Base-by-base conservation (phyloP, 2,888 invertebrate genomes). In the Campaea margaritaria region DNA sequence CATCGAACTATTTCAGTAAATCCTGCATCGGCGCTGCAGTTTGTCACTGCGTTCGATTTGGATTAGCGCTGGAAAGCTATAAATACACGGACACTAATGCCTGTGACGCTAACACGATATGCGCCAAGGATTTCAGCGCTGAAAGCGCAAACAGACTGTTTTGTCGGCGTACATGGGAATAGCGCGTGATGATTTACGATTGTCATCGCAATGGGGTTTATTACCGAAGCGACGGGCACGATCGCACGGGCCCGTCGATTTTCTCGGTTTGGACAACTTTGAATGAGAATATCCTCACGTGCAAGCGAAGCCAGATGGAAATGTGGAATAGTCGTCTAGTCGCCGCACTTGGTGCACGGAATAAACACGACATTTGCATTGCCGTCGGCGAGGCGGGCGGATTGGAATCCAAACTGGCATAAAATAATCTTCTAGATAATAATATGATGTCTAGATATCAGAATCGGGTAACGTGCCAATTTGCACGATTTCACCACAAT, bases 71-170 rank as follows among this genome's bases (percentile, higher is more conserved):
- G 73, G 67, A 72, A 70, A 70, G 72, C 82, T 80, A 86, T 86
- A 86, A 86, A 86, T 86, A 85, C 75, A 63, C 65, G 61, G 62
- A 65, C 68, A 64, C 73, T 83, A 83, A 85, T 82, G 79, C 80
- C 64, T 65, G 69, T 76, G 84, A 81, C 81, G 76, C 68, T 69
- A 65, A 68, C 73, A 66, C 73, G 67, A 63, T 58, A 64, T 64
- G 58, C 54, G 61, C 57, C 62, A 57, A 64, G 69, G 9, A 65
- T 51, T 62, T 56, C 58, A 63, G 55, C 61, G 46, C 53, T 66
- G 64, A 47, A 57, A 62, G 62, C 60, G 61, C 67, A 62, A 68
- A 70, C 70, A 66, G 55, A 55, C 65, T 65, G 68, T 64, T 64
- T 64, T 61, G 63, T 64, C 62, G 55, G 50, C 49, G 63, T 65